Evolutionary conservation across 2,113 vertebrate genomes (phyloP).

Genomic region (Pyxicephalus adspersus): DNA sequence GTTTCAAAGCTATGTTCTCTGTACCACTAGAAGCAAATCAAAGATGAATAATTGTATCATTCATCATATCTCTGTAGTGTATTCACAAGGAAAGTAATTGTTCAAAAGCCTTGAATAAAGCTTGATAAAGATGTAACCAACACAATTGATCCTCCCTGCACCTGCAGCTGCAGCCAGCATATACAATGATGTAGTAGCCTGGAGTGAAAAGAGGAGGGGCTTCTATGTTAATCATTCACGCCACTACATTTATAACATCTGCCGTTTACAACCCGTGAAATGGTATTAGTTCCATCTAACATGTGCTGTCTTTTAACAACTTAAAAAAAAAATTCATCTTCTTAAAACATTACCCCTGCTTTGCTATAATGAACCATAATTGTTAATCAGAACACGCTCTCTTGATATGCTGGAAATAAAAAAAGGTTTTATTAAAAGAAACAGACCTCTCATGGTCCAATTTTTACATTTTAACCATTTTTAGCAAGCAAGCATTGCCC

Average conservation of each 20-base stretch:
- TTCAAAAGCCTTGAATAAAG: background rate
- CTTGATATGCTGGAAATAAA: too few species aligned
- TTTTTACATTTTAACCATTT: too few species aligned
- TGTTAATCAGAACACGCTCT: too few species aligned
- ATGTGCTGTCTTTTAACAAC: background rate
- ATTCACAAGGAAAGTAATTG: slow-evolving; percentile 24
- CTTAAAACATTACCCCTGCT: too few species aligned
- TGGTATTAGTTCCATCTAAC: background rate
- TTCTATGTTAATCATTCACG: background rate
- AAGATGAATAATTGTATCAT: background rate
- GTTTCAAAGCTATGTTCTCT: background rate
- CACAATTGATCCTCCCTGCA: slow-evolving; percentile 28
- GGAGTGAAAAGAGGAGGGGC: background rate
- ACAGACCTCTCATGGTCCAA: too few species aligned
- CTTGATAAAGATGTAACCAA: background rate
- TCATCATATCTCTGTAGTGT: background rate
- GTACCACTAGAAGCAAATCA: background rate
- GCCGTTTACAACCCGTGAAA: background rate
- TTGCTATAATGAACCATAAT: too few species aligned
- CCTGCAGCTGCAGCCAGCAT: background rate
- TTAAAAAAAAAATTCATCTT: too few species aligned
- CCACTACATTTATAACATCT: slow-evolving; percentile 4
- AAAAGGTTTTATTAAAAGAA: too few species aligned
- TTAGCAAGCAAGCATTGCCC: too few species aligned
- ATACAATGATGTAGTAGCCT: background rate